Percentiles rank a stretch among this genome's conserved stretches.
Evolutionary conservation across 2,888 invertebrate species (phyloP).

Genomic region (Xylota sylvarum): DNA sequence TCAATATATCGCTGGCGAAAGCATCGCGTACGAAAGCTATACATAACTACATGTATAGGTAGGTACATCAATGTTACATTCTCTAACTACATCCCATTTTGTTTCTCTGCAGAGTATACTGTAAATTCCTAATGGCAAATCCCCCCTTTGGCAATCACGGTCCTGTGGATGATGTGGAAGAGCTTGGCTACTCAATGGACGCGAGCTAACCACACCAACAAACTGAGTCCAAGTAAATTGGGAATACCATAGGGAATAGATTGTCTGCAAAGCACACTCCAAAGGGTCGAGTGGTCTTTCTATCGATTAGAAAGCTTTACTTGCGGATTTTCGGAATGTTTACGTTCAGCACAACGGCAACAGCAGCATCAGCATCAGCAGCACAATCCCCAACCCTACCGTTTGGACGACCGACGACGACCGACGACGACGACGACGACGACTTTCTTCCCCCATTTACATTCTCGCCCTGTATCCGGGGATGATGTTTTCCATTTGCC

Average conservation of each 20-base stretch:
- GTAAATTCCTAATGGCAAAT: conserved; percentile 50
- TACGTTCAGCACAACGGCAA: conserved; percentile 52
- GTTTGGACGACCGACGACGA: no score
- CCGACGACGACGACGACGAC: conserved; percentile 42
- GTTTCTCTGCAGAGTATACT: conserved; percentile 10
- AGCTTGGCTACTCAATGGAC: conserved; percentile 72
- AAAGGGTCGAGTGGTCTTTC: conserved; percentile 76
- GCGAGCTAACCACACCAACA: conserved; percentile 66
- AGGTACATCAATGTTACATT: conserved; percentile 30
- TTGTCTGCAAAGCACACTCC: conserved; percentile 67
- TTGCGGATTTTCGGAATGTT: conserved; percentile 75
- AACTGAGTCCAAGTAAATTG: conserved; percentile 65
- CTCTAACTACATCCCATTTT: conserved; percentile 54
- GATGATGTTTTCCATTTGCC: conserved; percentile 75
- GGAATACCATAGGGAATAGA: conserved; percentile 75
- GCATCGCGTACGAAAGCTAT: conserved; percentile 69
- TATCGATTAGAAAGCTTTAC: conserved; percentile 76
- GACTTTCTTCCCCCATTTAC: conserved; percentile 35
- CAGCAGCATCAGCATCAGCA: conserved; percentile 5
- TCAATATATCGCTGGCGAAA: conserved; percentile 62
- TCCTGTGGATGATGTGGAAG: conserved; percentile 10
- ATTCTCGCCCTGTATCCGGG: conserved; percentile 62
- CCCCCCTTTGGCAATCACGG: conserved; percentile 65
- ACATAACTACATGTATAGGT: conserved; percentile 42
- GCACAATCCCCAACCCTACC: conserved; percentile 28